Base-by-base conservation (phyloP, 2,113 vertebrate species). In the Poicephalus gulielmi region DNA sequence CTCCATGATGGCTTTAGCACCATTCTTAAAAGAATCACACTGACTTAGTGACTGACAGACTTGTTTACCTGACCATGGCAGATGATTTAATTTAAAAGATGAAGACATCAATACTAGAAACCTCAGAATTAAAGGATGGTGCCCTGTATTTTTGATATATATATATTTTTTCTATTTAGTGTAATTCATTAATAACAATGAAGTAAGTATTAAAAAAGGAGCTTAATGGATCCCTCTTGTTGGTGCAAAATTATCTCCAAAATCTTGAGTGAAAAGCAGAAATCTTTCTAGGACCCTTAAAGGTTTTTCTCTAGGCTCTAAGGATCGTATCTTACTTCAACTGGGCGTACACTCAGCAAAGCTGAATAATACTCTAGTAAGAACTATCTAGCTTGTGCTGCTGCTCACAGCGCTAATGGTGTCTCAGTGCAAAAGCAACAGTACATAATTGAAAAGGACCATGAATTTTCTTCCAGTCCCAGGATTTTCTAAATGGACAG, bases 1-100 rank as follows among this genome's bases (percentile, higher is more conserved):
- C 96, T 64, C 80, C 88, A 88, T 77, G 92, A 88, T 94, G 96
- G 70, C 78, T 97, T 96, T 97, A 96, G 79, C 95, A 97, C 94
- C 69, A 81, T 95, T 97, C 96, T 95, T 92, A 68, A 83, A 84
- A 96, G 93, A 96, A 92, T 84, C 80, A 66, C 30, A 41, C 50
- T 91, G 88, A 83, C 87, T 75, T 63, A 37, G 63, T 66, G 83
- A 78, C 73, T 49, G 57, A 71, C 64, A 88, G 44, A 62, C 64
- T 92, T 95, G 70, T 94, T 95, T 96, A 91, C 52, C 69, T 88
- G 63, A 64, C 52, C 22, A 43, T 19, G 30, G 74, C 23, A 86
- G 64, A 87, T 18, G 30, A 37, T 62, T 95, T 92, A 23, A 44
- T 83, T 83, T 73, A 44, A 79, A 53, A 67, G 41, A 53, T 69